Base-by-base conservation (phyloP, 2,888 invertebrate genomes). In the Lamproptera curius region DNA sequence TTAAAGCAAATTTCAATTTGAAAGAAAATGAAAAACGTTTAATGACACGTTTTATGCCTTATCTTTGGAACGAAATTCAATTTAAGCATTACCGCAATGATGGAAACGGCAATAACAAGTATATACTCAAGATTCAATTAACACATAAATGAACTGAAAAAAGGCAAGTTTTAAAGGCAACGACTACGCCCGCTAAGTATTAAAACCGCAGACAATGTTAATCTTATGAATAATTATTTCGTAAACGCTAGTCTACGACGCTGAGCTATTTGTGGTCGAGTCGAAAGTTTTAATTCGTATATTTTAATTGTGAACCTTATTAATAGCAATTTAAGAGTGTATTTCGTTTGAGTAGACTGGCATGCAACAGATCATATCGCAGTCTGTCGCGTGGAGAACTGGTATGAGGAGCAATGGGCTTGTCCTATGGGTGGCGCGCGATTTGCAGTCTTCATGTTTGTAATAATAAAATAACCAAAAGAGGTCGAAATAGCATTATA, bases 301-400 rank as follows among this genome's bases (percentile, higher is more conserved):
- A n/a, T n/a, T n/a, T n/a, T n/a, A n/a, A n/a, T n/a, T n/a, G n/a
- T n/a, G n/a, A n/a, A n/a, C n/a, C n/a, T n/a, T n/a, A n/a, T n/a
- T n/a, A n/a, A n/a, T n/a, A n/a, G n/a, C n/a, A n/a, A n/a, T 1
- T 13, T 55, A 55, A 52, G 46, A 46, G 17, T 42, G 46, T 48
- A 31, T 53, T 44, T 59, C 8, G 50, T 16, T 16, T 55, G 42
- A 17, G 2, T 16, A 37, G 13, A 38, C 51, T 35, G 46, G 50
- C 56, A 51, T 52, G 62, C 58, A 62, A 60, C 61, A 62, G 62
- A 62, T 61, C 59, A 60, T 62, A 62, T 62, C 61, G 57, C 61
- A 61, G 57, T 46, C 50, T 54, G 55, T 54, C 52, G 50, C 50
- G 53, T 53, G 55, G 52, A 49, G 56, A 49, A 53, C 51, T 51